Percentiles rank a stretch among this genome's conserved stretches.
phyloP scores from a whole-genome alignment of 2,797 vertebrate genomes.

The Peromyscus melanophrys region DNA sequence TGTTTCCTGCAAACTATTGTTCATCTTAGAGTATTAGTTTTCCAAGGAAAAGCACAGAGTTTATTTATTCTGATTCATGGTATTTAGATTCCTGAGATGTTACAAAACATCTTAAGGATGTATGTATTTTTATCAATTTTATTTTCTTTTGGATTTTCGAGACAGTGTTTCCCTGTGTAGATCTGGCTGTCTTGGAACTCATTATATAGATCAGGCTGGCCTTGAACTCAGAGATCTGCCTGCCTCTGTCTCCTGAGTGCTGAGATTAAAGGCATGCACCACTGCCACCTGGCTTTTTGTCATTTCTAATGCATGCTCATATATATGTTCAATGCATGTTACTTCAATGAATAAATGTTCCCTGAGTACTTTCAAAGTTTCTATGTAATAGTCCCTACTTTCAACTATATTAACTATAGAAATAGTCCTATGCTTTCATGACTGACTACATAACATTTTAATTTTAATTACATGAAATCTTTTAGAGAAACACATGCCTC shows the following conservation, averaged over 20 bases:
- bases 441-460: background rate
- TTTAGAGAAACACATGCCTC: background rate
- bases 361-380: background rate
- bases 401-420: background rate
- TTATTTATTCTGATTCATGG: slow-evolving; percentile 35
- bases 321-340: background rate
- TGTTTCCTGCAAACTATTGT: slow-evolving; percentile 12
- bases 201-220: too few relatives aligned
- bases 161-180: too few relatives aligned
- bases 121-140: background rate
- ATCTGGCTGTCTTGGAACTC: too few relatives aligned
- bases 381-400: background rate
- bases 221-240: too few relatives aligned
- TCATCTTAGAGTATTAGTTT: slow-evolving; percentile 16
- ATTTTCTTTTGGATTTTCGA: background rate
- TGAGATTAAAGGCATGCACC: too few relatives aligned
- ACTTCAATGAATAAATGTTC: background rate
- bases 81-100: background rate
- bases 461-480: background rate
- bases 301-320: background rate
- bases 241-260: too few relatives aligned
- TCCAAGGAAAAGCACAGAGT: slow-evolving; percentile 1
- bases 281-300: background rate
- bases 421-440: background rate
- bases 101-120: background rate